Conservation (phyloP, 2,888 invertebrate species). For the Trissonchulus latispiculum region DNA sequence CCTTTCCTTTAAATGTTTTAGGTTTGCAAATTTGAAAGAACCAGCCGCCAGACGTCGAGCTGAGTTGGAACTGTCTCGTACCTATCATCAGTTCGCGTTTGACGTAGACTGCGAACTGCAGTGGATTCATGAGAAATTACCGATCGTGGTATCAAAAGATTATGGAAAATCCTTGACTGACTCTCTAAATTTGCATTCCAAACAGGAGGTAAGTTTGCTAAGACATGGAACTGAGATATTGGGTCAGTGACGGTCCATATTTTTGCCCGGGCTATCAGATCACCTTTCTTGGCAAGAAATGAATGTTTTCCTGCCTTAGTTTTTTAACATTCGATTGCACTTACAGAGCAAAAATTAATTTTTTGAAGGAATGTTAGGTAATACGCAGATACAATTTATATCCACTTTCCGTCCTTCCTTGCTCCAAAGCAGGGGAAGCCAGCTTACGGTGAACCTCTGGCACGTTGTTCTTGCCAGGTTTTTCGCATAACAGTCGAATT, state of each 20-base stretch:
- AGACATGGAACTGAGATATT: too few relatives aligned
- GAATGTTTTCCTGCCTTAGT: not conserved
- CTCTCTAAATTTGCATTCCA: constrained; percentile 79
- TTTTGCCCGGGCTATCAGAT: not conserved
- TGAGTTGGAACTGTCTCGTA: constrained; percentile 73
- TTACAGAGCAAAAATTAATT: too few relatives aligned
- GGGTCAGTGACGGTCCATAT: too few relatives aligned
- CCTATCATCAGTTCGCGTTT: constrained; percentile 83
- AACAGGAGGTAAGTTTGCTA: constrained; percentile 59
- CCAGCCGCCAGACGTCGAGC: constrained; percentile 62
- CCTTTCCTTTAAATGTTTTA: too few relatives aligned
- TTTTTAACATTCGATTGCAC: too few relatives aligned
- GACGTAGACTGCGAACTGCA: constrained; percentile 82
- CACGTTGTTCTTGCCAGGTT: too few relatives aligned
- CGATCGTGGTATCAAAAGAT: constrained; percentile 60
- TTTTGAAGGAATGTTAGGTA: too few relatives aligned
- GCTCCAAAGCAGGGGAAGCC: too few relatives aligned
- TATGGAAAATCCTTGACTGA: constrained; percentile 77
- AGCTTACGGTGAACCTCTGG: too few relatives aligned
- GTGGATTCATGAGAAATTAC: constrained; percentile 84
- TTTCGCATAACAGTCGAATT: too few relatives aligned
- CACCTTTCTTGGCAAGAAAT: not conserved
- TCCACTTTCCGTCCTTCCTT: too few relatives aligned
- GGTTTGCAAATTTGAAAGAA: constrained; percentile 60
- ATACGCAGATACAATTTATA: too few relatives aligned